A percentile compares a stretch with the other conserved stretches of the same genome.
These are phyloP conservation scores for Nasonia longicornis DNA, from an alignment of 1,140 invertebrate genomes.

Conservation along the genomic window DNA sequence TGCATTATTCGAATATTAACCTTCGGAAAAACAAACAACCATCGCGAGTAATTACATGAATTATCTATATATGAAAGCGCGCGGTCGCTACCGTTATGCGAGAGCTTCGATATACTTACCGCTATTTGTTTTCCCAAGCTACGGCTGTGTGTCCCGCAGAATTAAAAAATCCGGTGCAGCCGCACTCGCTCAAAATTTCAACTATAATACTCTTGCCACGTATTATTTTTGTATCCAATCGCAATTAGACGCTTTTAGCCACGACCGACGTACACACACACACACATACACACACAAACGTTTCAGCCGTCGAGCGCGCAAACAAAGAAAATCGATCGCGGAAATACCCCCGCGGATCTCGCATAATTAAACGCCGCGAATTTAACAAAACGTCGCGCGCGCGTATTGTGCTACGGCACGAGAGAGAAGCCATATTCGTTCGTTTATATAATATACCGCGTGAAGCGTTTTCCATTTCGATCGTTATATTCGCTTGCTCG, in stretches of 20 bases:
- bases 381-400: not conserved
- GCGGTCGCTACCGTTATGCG: not conserved
- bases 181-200: not conserved
- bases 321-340: conserved; percentile 23
- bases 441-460: not conserved
- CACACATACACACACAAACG: not conserved
- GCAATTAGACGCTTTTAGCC: conserved; percentile 10
- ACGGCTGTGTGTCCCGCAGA: no score
- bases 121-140: not conserved
- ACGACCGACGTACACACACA: not conserved
- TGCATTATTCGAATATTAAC: not conserved
- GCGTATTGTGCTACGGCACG: not conserved
- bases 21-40: not conserved
- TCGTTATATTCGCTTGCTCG: not conserved
- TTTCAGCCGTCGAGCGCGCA: not conserved
- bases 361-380: conserved; percentile 9
- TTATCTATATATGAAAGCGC: not conserved
- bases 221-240: conserved; percentile 11
- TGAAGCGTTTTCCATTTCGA: not conserved
- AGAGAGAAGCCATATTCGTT: not conserved
- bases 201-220: not conserved
- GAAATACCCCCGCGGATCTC: not conserved
- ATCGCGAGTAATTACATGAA: not conserved
- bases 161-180: not conserved
- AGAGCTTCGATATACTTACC: not conserved